These are phyloP conservation scores for Drosophila pachea DNA, from an alignment of 1,140 invertebrate species.

Conservation along the genomic window DNA sequence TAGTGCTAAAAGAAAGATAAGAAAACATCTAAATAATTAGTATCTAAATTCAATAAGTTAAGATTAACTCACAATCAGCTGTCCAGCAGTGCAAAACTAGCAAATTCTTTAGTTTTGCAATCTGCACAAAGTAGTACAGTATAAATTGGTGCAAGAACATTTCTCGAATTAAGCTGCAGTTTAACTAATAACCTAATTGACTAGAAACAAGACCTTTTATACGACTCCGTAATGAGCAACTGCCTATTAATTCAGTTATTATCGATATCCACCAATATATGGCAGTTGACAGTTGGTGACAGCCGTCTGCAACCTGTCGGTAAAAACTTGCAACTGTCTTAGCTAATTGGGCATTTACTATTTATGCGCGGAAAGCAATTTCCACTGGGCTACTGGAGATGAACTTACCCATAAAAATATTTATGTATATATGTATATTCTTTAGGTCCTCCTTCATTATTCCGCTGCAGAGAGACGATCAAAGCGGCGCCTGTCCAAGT, in stretches of 20 bases:
- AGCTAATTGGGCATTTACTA: conserved; percentile 15
- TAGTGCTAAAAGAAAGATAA: conserved; percentile 50
- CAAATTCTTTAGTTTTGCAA: conserved; percentile 55
- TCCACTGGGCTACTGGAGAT: neutral
- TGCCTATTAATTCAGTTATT: neutral
- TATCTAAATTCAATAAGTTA: neutral
- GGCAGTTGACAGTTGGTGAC: conserved; percentile 24
- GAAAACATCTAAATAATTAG: neutral
- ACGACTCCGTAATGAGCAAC: conserved; percentile 6
- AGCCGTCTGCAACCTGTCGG: conserved; percentile 25
- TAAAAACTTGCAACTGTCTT: neutral
- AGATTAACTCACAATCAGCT: conserved; percentile 36
- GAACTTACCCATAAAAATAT: conserved; percentile 13
- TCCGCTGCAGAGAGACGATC: neutral
- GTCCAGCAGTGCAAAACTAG: conserved; percentile 56
- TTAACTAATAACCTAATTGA: conserved; percentile 29
- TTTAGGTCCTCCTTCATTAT: no score
- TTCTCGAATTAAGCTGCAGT: conserved; percentile 28
- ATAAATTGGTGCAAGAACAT: conserved; percentile 52
- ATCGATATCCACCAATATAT: conserved; percentile 10
- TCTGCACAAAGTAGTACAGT: conserved; percentile 54
- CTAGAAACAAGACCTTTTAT: conserved; percentile 37
- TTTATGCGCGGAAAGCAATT: neutral
- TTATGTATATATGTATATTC: neutral
- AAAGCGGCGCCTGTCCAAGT: conserved; percentile 4